Evolutionary conservation across 2,797 vertebrate species (phyloP), one percentile per base, ranked within the genome.

Genomic region (Gastrophryne carolinensis): DNA sequence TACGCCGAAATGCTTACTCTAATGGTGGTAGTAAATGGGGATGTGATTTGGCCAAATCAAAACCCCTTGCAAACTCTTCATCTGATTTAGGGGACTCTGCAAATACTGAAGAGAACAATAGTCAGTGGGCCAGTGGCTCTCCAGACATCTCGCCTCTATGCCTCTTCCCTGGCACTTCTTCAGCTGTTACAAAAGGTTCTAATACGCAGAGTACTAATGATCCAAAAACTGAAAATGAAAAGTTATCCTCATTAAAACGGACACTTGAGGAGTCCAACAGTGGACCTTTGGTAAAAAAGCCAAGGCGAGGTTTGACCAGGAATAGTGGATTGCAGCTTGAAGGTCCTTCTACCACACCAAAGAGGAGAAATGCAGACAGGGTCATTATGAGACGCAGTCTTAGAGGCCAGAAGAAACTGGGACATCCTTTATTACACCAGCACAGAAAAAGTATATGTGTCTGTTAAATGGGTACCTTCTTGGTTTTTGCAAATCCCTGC

Each of bases 381-480:
- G 88, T 86, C 0, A 86, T 87, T 0, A 87, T 94, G 82, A 87
- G 92, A 19, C 91, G 93, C 23, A 89, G 91, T 66, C 92, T 93
- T 21, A 90, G 95, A 81, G 92, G 93, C 24, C 95, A 94, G 87
- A 95, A 93, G 84, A 94, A 95, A 79, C 91, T 90, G 1, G 85
- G 93, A 47, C 87, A 84, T 1, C 85, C 90, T 0, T 88, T 98
- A 60, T 91, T 97, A 64, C 95, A 95, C 32, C 92, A 93, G 64
- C 92, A 94, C 61, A 81, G 93, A 67, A 98, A 97, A 80, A 90
- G 94, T 0, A 89, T 98, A 68, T 98, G 96, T 11, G 96, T 97
- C 0, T 98, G 92, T 85, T 98, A 89, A 94, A 79, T 41, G 41
- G 44, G 26, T 13, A 41, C 17, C n/a, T 17, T 5, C 12, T 12